Evolutionary conservation across 2,888 invertebrate genomes (phyloP), one percentile per base, ranked within the genome.

Genomic region (Monoplex corrugatus): DNA sequence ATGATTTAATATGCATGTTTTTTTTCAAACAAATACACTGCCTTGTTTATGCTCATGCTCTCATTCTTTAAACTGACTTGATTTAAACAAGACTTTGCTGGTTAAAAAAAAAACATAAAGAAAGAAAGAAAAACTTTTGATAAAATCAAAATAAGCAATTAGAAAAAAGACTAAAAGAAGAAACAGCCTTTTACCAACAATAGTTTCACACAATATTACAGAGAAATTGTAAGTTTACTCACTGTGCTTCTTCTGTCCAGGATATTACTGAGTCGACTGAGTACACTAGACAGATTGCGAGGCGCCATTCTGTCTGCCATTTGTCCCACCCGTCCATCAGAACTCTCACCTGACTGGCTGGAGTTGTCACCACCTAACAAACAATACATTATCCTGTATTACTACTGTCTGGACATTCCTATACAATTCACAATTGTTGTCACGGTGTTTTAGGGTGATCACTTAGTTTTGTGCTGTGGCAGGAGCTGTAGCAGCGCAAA

Each of bases 241-340:
- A 96, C 95, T 82, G 95, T 92, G 86, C 95, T 94, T 86, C 96
- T 93, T 50, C 95, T 93, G 89, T 96, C 98, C 82, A 98, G 97
- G 86, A 98, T 97, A 95, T 98, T 98, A 94, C 98, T 98, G 86
- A 99, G 98, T 93, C 98, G 97, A 94, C 97, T 98, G 38, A 99
- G 96, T 90, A 99, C 98, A 96, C 98, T 98, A 0, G 98, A 97
- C 93, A 98, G 92, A 19, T 91, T 92, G 13, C 92, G 72, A 19
- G 89, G 89, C 45, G 92, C 89, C 28, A 89, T 75, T 57, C 80
- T 82, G 45, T 85, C 57, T 50, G 50, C 78, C 44, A 75, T 78
- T 28, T 85, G 87, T 44, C 84, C 88, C 78, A 44, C 35, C 44
- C 87, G 86, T 32, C 63, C 87, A n/a, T 90, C 90, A 35, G 86